Base-by-base conservation (phyloP, 2,797 vertebrate species). In the Pseudomugil tenellus region DNA sequence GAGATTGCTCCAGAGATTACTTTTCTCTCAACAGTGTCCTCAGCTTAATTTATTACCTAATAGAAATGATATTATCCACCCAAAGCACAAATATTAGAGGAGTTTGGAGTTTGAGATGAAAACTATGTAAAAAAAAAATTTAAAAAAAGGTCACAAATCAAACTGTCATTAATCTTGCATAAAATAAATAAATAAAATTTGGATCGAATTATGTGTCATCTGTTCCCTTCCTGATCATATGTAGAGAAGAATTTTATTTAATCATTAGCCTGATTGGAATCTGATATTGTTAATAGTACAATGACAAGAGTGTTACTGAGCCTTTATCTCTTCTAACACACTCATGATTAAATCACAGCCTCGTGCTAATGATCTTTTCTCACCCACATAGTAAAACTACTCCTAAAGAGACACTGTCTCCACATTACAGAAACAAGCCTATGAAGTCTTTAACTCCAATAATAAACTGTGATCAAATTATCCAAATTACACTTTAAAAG, bases 341-440 rank as follows among this genome's bases (percentile, higher is more conserved):
- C 8, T 39, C 63, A 70, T 76, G 76, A 84, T 84, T 80, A 83
- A 85, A 83, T 89, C 77, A 79, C 77, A 76, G 55, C 46, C 64
- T 55, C 59, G 77, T 86, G 70, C 70, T 37, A 87, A 60, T 53
- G 48, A 46, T 69, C 58, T 77, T 58, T 64, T 80, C 70, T 69
- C 58, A 81, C 60, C 63, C 57, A 67, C 74, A 78, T 29, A 70
- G 53, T 76, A 43, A 83, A 75, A 68, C 62, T 58, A 55, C 79
- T 84, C 59, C 68, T 74, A 58, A 79, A 81, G 60, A 84, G 65
- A 84, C 62, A 70, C 68, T 58, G 61, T 31, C 57, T 75, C 58
- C 70, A 72, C 78, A 76, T 74, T 58, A 67, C 41, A 65, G 66
- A 80, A 28, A 8, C 60, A 21, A 67, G 3, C 29, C 71, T 74